Conservation (phyloP, 1,140 invertebrate genomes). For the Philotrypesis tridentata region DNA sequence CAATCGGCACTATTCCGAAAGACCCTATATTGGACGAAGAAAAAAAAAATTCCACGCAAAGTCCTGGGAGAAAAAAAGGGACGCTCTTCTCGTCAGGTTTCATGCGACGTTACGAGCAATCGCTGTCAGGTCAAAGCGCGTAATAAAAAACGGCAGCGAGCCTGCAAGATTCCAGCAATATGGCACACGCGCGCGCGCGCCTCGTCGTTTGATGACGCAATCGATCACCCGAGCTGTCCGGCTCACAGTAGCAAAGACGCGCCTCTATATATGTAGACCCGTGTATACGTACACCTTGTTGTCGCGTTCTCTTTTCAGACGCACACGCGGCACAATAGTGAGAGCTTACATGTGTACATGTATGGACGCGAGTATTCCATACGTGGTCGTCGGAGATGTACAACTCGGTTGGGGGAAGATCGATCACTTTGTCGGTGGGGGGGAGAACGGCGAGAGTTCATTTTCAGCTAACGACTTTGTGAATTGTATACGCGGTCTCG, state of each 20-base stretch:
- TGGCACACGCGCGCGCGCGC: neutral
- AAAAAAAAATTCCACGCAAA: too few species aligned
- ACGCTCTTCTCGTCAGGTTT: constrained; percentile 16
- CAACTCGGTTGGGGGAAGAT: neutral
- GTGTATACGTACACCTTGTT: neutral
- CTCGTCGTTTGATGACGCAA: constrained; percentile 24
- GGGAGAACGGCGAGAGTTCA: neutral
- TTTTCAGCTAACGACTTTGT: neutral
- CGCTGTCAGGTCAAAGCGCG: constrained; percentile 9
- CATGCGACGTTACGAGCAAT: constrained; percentile 22
- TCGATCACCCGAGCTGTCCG: constrained; percentile 15
- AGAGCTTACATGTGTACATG: too few species aligned
- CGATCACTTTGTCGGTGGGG: neutral
- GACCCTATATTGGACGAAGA: too few species aligned
- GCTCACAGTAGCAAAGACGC: neutral
- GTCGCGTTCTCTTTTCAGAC: neutral
- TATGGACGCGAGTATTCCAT: too few species aligned
- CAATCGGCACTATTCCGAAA: neutral
- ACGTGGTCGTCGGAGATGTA: neutral
- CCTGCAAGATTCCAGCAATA: constrained; percentile 41
- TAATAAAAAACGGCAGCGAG: constrained; percentile 5
- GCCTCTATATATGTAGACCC: neutral
- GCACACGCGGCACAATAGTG: neutral
- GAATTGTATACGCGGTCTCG: neutral
- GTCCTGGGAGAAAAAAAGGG: neutral